Base-by-base conservation (phyloP, 1,140 invertebrate genomes). In the Drosophila nannoptera region DNA sequence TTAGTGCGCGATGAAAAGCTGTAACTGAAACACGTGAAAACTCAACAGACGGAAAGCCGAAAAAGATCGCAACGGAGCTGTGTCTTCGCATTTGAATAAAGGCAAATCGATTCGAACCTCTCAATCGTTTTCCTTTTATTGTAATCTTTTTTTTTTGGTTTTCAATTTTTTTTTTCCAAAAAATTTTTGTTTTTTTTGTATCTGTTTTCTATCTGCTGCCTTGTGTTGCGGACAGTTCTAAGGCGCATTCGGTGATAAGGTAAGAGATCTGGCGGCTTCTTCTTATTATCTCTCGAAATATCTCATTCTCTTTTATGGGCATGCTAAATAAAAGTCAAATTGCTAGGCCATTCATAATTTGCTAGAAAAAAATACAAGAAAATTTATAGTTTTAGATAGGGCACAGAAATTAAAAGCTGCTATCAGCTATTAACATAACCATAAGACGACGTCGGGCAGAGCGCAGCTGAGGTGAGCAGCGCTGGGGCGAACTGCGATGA, bases 351-450 rank as follows among this genome's bases (percentile, higher is more conserved):
- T 58, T 69, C 53, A 65, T 69, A 65, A 52, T 65, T 65, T 58
- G 36, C 43, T 50, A 54, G 40, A 12, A 56, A n/a, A 56, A 42
- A 54, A 22, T 42, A 58, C 14, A 40, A 4, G 38, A 43, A 43
- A 7, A 14, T 14, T 43, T 40, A 54, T 54, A 54, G 53, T 22
- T 40, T n/a, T 22, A 22, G 9, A 54, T 11, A 38, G 14, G 9
- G n/a, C 32, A 59, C 22, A 31, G 31, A 11, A 4, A 59, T 43
- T 46, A 58, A 48, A 40, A 33, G 42, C 52, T 43, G 14, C 50
- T 64, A 63, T 69, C 45, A 35, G 56, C 58, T 52, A 72, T 72
- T 72, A 72, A 68, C 69, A 69, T 72, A 68, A 52, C 69, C 56
- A 69, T 72, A 72, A 72, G 36, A 69, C 12, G 14, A 9, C 40